phyloP scores from a whole-genome alignment of 23 tunicate genomes.

The Aplidium turbinatum region DNA sequence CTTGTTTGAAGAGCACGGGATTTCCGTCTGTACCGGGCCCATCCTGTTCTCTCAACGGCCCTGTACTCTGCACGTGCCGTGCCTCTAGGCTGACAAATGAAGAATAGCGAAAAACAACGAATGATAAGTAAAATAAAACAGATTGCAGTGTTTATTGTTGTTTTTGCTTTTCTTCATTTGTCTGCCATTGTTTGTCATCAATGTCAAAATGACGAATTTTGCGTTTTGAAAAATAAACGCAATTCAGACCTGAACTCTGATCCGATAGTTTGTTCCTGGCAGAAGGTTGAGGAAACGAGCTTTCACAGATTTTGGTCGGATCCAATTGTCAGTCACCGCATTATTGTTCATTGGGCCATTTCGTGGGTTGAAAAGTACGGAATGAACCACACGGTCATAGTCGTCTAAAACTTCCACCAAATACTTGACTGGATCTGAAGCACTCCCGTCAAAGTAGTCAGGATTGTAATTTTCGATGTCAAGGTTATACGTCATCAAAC shows the following conservation, averaged over 20 bases:
- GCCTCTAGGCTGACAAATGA: not conserved
- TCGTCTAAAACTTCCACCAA: slow-evolving; percentile 43
- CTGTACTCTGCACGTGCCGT: too few species aligned
- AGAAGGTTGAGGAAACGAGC: slow-evolving; percentile 33
- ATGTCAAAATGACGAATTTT: too few species aligned
- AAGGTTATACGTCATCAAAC: slow-evolving; percentile 12
- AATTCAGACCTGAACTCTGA: slow-evolving; percentile 36
- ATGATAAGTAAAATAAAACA: too few species aligned
- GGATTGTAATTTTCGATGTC: not conserved
- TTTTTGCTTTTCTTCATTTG: too few species aligned
- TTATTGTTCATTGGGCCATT: slow-evolving; percentile 22
- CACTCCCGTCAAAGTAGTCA: slow-evolving; percentile 26
- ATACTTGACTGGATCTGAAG: slow-evolving; percentile 31
- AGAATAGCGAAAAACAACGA: not conserved
- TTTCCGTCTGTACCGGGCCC: too few species aligned
- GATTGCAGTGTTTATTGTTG: too few species aligned
- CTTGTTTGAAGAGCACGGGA: too few species aligned
- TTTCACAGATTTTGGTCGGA: not conserved
- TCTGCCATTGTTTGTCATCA: too few species aligned
- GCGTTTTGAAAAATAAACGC: too few species aligned
- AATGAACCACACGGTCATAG: not conserved
- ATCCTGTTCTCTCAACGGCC: too few species aligned
- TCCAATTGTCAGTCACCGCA: slow-evolving; percentile 4
- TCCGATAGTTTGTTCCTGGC: slow-evolving; percentile 38
- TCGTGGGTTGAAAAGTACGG: slow-evolving; percentile 20